These are phyloP conservation scores for Volucella bombylans DNA, from an alignment of 2,888 invertebrate genomes.

Conservation along the genomic window DNA sequence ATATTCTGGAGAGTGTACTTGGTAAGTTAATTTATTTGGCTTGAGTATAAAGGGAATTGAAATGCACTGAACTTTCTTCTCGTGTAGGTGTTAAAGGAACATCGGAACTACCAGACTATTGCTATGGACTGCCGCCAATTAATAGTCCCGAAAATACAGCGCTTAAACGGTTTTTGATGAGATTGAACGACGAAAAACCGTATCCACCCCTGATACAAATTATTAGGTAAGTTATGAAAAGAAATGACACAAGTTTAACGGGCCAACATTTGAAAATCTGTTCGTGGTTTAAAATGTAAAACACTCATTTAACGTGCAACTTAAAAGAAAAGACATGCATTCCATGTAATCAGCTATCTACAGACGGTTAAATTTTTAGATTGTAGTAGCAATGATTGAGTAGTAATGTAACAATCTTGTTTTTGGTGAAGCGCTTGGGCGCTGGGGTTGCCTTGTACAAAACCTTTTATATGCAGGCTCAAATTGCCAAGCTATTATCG, in stretches of 20 bases:
- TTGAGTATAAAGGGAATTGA: neutral
- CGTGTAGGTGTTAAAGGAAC: constrained; percentile 87
- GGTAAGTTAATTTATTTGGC: constrained; percentile 76
- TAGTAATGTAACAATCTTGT: no score
- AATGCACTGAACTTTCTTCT: neutral
- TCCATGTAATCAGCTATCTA: no score
- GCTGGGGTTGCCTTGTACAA: no score
- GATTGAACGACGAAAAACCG: constrained; percentile 93
- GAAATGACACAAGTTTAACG: neutral
- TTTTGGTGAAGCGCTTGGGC: no score
- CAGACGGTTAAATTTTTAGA: no score
- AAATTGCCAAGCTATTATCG: no score
- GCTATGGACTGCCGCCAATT: constrained; percentile 90
- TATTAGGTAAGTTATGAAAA: constrained; percentile 86
- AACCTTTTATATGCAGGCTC: no score
- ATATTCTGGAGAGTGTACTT: constrained; percentile 90
- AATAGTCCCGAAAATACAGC: constrained; percentile 89
- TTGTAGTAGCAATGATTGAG: no score
- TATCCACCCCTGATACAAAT: constrained; percentile 90
- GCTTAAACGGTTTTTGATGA: constrained; percentile 90
- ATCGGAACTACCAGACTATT: constrained; percentile 89
- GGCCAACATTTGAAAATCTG: no score
- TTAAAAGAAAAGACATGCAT: no score
- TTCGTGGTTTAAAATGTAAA: no score
- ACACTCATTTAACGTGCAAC: no score